Conservation (phyloP, 2,888 invertebrate genomes). For the Heliconius sara region DNA sequence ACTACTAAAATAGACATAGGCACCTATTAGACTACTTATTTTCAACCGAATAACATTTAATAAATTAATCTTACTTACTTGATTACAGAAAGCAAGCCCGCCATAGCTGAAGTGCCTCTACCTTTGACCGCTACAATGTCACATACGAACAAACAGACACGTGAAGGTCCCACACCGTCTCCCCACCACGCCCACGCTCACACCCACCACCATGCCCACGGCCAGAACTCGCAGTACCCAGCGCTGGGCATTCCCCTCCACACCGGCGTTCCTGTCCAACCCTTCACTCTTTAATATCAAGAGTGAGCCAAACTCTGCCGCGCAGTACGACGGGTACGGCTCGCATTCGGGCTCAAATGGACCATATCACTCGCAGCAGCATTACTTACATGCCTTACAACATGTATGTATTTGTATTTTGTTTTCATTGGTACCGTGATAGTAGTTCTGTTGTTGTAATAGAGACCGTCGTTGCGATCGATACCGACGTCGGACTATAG, state of each 20-base stretch:
- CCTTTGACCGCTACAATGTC: slow-evolving; percentile 66
- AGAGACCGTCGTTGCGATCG: no score
- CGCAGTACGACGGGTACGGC: slow-evolving; percentile 65
- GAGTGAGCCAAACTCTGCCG: slow-evolving; percentile 71
- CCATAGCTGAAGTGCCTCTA: slow-evolving; percentile 76
- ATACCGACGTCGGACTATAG: no score
- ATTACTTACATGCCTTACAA: slow-evolving; percentile 82
- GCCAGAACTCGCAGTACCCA: slow-evolving; percentile 75
- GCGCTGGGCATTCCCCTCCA: slow-evolving; percentile 66
- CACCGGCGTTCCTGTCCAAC: slow-evolving; percentile 64
- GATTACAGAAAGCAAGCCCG: slow-evolving; percentile 70
- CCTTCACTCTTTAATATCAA: slow-evolving; percentile 78
- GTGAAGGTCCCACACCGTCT: slow-evolving; percentile 77
- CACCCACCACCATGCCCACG: slow-evolving; percentile 60
- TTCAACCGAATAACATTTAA: not conserved
- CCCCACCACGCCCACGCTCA: slow-evolving; percentile 55
- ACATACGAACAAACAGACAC: slow-evolving; percentile 62
- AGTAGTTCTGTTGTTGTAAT: no score
- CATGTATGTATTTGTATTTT: slow-evolving; percentile 57
- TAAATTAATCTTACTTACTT: not conserved
- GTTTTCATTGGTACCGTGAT: not conserved
- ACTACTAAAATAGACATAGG: not conserved
- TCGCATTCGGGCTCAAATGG: slow-evolving; percentile 57
- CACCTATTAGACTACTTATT: not conserved
- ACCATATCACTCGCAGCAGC: slow-evolving; percentile 79